Evolutionary conservation across 2,797 vertebrate genomes (phyloP), one percentile per base, ranked within the genome.

Genomic region (Scolopax bukidnonensis): DNA sequence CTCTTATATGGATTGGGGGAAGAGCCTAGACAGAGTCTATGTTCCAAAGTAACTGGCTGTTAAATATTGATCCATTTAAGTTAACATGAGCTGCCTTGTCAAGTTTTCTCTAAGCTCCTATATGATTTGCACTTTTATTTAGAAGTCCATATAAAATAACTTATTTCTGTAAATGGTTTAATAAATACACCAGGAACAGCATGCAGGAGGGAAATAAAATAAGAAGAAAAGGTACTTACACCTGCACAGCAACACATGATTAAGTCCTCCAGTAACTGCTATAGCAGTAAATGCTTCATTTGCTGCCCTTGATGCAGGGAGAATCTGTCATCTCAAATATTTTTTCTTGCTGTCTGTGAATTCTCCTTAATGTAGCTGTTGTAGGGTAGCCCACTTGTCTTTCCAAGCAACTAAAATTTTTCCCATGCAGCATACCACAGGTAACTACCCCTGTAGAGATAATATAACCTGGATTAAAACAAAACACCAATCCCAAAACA

Each of bases 41-140:
- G 75, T 59, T 92, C 90, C 70, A 79, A 40, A 93, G 84, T 33
- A 93, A 43, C 63, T 75, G 67, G 23, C 48, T 93, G 81, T 67
- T 91, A 79, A 84, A 81, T 86, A 91, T 94, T 71, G 92, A 95
- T 90, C 60, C n/a, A 32, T 51, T 94, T 73, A 89, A 85, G 53
- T 64, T 90, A 91, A 84, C 65, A 73, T 89, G 59, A 77, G 36
- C 16, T 9, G 47, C 57, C 65, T 87, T 57, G 38, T 75, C 87
- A 81, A 67, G 63, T 73, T 95, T 84, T 68, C 67, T 84, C 48
- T 61, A 59, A 87, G 70, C 43, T 69, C 9, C 41, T n/a, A 8
- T 36, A 67, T 54, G 81, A 75, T 88, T 71, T 85, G 20, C 12
- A 25, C 47, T 93, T 91, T 90, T 84, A 79, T 69, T 95, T 86